A percentile compares a stretch with the other conserved stretches of the same genome.
phyloP scores from a whole-genome alignment of 2,888 invertebrate species.

The Panzeria rudis region DNA sequence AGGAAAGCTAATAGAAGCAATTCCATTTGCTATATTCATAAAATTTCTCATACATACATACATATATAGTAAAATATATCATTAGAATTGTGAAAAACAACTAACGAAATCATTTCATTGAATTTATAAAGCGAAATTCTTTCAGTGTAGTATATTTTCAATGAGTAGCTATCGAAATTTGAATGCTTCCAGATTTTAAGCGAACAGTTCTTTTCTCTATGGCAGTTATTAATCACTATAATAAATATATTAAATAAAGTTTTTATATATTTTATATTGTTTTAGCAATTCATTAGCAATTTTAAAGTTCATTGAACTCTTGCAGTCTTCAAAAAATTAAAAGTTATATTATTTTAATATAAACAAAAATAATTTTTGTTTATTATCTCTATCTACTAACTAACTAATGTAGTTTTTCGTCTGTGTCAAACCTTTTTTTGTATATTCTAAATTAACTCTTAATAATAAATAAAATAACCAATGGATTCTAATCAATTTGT shows the following conservation, averaged over 20 bases:
- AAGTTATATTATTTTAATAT: not conserved
- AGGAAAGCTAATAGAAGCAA: no score
- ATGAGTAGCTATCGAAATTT: no score
- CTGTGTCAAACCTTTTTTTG: no score
- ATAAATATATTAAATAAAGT: not conserved
- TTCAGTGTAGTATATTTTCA: no score
- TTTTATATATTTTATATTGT: not conserved
- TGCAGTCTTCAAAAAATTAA: not conserved
- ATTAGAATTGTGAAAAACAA: no score
- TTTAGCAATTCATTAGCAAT: not conserved
- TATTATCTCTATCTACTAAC: not conserved
- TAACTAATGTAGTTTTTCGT: slow-evolving; percentile 6
- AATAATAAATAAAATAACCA: not conserved
- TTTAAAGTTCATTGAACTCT: slow-evolving; percentile 34
- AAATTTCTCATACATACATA: no score
- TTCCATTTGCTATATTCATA: no score
- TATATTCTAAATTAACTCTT: not conserved
- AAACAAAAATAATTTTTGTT: not conserved
- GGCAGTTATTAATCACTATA: not conserved
- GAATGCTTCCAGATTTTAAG: not conserved
- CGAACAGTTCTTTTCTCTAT: not conserved
- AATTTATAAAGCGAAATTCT: no score
- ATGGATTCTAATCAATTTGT: not conserved
- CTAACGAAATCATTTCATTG: no score
- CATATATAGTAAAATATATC: no score